phyloP scores from a whole-genome alignment of 2,113 vertebrate species.

The Mellivora capensis region DNA sequence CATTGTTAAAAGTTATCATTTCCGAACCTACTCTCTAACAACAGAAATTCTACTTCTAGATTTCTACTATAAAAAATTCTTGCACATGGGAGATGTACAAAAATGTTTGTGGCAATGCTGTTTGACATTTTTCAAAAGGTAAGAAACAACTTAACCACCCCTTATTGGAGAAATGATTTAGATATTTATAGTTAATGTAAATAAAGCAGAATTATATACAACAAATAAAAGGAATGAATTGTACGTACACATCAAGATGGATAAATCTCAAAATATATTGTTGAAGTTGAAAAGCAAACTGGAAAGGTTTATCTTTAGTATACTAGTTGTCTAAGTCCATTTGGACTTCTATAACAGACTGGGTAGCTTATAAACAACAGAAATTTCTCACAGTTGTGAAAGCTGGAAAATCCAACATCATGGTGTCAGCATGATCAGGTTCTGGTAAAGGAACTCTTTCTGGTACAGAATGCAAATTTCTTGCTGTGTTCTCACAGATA shows the following conservation, averaged over 20 bases:
- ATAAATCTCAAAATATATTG: conserved; percentile 5
- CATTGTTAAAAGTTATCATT: background rate
- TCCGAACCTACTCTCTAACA: background rate
- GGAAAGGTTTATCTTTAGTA: background rate
- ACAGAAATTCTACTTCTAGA: background rate
- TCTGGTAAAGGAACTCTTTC: background rate
- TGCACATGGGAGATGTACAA: background rate
- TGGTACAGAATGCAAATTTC: background rate
- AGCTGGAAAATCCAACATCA: background rate
- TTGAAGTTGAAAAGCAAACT: background rate
- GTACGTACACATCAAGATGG: background rate
- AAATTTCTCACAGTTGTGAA: background rate
- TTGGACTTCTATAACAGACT: background rate
- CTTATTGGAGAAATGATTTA: background rate
- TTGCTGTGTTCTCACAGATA: background rate
- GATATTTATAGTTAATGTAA: background rate
- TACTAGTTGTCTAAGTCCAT: background rate
- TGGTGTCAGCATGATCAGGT: background rate
- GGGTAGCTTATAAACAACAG: background rate
- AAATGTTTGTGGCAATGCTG: background rate
- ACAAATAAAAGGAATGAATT: background rate
- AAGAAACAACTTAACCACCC: background rate
- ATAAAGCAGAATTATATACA: background rate
- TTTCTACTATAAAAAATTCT: background rate
- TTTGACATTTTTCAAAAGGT: background rate